Evolutionary conservation across 2,797 vertebrate species (phyloP).

Genomic region (Lithobates sylvaticus): DNA sequence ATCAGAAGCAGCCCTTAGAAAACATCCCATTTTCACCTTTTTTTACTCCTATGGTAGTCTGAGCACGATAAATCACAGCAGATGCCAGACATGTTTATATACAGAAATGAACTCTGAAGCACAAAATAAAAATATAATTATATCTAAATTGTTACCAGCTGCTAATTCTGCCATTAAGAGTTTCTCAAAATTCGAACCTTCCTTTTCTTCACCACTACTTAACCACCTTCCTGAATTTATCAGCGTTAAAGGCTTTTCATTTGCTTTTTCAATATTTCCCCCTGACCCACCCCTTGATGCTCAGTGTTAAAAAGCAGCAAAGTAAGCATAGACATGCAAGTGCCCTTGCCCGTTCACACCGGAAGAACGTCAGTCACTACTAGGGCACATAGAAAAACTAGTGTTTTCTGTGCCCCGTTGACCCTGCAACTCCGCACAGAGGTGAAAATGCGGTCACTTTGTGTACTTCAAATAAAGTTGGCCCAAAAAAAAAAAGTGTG

Average conservation of each 20-base stretch:
- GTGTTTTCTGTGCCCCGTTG: too few relatives aligned
- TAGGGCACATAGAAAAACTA: too few relatives aligned
- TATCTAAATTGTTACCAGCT: too few relatives aligned
- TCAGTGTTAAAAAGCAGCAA: too few relatives aligned
- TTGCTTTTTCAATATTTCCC: neutral
- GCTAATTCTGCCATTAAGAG: neutral
- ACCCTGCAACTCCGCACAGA: too few relatives aligned
- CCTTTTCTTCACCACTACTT: neutral
- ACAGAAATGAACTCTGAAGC: neutral
- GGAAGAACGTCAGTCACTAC: too few relatives aligned
- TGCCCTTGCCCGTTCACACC: too few relatives aligned
- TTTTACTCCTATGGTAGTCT: neutral
- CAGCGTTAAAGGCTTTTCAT: neutral
- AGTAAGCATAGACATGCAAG: too few relatives aligned
- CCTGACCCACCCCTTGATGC: too few relatives aligned
- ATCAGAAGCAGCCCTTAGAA: neutral
- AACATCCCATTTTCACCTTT: neutral
- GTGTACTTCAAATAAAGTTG: too few relatives aligned
- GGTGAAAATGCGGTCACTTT: too few relatives aligned
- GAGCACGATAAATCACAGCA: neutral
- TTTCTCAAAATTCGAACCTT: neutral
- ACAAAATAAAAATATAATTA: neutral
- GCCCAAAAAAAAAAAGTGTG: too few relatives aligned
- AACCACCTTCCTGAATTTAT: neutral
- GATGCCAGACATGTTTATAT: neutral